Percentiles rank a stretch among this genome's conserved stretches.
These are phyloP conservation scores for Neopelma chrysocephalum DNA, from an alignment of 2,797 vertebrate genomes.

Conservation along the genomic window DNA sequence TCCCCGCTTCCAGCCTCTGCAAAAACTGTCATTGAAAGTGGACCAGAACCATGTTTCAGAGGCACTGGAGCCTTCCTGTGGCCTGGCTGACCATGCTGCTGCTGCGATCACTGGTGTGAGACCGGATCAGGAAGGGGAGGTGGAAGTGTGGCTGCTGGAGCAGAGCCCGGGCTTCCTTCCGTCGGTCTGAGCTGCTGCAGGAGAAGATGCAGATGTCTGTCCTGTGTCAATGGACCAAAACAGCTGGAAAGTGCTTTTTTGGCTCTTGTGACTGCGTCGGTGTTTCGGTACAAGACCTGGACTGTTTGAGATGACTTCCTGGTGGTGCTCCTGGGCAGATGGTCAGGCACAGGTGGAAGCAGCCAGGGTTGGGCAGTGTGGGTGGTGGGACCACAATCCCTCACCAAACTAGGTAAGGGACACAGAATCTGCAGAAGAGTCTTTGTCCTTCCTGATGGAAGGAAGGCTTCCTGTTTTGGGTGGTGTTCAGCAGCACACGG, in stretches of 20 bases:
- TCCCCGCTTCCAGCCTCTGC: background rate
- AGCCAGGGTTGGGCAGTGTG: background rate
- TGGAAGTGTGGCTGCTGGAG: background rate
- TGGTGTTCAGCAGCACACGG: background rate
- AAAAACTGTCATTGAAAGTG: background rate
- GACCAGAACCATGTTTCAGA: background rate
- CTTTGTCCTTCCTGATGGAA: background rate
- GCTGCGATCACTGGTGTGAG: background rate
- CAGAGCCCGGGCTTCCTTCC: conserved; percentile 8
- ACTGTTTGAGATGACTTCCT: background rate
- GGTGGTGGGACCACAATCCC: background rate
- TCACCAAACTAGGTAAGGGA: background rate
- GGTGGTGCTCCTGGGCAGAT: background rate
- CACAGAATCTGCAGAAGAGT: background rate
- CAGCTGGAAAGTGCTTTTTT: background rate
- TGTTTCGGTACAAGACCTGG: background rate
- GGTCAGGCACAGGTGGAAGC: background rate
- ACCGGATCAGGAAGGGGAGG: background rate
- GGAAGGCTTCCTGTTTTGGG: background rate
- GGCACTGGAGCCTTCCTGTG: background rate
- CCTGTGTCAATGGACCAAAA: background rate
- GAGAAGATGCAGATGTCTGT: background rate
- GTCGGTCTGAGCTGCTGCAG: background rate
- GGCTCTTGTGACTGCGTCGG: background rate
- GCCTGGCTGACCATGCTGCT: background rate